Conservation (phyloP, 2,797 vertebrate genomes). For the Clamator glandarius region DNA sequence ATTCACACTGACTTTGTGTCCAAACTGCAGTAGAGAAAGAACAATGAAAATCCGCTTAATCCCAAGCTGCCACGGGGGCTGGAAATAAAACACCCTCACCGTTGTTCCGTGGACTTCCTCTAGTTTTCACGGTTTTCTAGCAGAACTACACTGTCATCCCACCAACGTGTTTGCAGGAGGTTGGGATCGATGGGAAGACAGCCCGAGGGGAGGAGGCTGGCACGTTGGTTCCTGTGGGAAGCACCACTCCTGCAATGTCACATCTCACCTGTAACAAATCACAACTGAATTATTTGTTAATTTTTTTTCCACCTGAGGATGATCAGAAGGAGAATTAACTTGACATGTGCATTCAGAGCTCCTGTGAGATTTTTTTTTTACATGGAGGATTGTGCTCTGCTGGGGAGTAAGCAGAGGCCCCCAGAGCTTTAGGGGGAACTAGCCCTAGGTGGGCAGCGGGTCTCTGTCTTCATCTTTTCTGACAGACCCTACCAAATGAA, state of each 20-base stretch:
- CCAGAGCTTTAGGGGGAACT: background rate
- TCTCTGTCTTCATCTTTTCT: background rate
- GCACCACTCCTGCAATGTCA: accelerated
- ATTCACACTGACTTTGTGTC: background rate
- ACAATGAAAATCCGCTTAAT: slow-evolving; percentile 34
- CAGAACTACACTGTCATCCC: background rate
- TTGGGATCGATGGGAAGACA: background rate
- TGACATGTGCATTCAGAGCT: background rate
- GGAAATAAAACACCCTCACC: background rate
- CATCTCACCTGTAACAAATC: background rate
- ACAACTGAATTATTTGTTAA: background rate
- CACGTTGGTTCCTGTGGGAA: accelerated
- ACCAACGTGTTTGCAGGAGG: background rate
- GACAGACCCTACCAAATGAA: background rate
- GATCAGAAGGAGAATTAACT: background rate
- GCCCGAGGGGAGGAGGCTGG: background rate
- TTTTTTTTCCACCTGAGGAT: background rate
- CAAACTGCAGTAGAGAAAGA: background rate
- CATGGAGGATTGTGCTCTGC: accelerated
- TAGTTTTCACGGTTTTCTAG: background rate
- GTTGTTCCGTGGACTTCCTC: background rate
- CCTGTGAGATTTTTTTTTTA: background rate
- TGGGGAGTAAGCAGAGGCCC: background rate
- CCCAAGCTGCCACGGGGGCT: background rate
- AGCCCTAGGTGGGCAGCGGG: background rate